Evolutionary conservation across 2,113 vertebrate species (phyloP).

Genomic region (Chaetodon auriga): DNA sequence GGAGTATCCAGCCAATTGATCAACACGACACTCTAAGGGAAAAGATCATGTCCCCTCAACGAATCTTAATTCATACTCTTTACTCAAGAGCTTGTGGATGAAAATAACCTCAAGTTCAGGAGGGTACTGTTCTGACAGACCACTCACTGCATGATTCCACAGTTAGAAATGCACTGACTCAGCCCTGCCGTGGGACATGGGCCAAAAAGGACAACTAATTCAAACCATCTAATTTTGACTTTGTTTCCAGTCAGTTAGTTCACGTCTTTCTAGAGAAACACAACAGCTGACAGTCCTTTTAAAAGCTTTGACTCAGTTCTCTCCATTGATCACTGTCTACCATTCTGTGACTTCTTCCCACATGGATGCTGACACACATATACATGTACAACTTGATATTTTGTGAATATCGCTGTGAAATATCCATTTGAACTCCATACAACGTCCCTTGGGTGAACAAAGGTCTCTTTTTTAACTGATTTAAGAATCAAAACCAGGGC

Average conservation of each 20-base stretch:
- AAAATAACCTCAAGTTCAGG: conserved; percentile 26
- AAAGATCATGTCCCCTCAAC: not conserved
- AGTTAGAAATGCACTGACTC: conserved; percentile 55
- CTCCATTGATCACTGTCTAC: conserved; percentile 12
- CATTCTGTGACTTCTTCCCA: conserved; percentile 4
- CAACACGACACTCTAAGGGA: not conserved
- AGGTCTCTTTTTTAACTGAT: not conserved
- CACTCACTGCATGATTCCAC: conserved; percentile 32
- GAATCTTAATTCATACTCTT: not conserved
- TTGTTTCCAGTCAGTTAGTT: conserved; percentile 58
- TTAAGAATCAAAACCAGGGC: not conserved
- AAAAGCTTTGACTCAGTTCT: conserved; percentile 54
- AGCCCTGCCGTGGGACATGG: conserved; percentile 14
- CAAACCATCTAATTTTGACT: conserved; percentile 59
- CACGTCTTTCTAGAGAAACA: conserved; percentile 13
- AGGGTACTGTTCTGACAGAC: conserved; percentile 5
- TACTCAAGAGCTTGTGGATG: conserved; percentile 10
- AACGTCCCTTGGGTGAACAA: not conserved
- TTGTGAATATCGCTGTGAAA: not conserved
- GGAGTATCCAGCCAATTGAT: not conserved
- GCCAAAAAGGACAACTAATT: conserved; percentile 60
- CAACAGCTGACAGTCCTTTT: conserved; percentile 55
- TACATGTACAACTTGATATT: not conserved
- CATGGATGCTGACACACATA: conserved; percentile 19
- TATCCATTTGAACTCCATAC: not conserved